Evolutionary conservation across 2,888 invertebrate genomes (phyloP), one percentile per base, ranked within the genome.

Genomic region (Latrodectus elegans): DNA sequence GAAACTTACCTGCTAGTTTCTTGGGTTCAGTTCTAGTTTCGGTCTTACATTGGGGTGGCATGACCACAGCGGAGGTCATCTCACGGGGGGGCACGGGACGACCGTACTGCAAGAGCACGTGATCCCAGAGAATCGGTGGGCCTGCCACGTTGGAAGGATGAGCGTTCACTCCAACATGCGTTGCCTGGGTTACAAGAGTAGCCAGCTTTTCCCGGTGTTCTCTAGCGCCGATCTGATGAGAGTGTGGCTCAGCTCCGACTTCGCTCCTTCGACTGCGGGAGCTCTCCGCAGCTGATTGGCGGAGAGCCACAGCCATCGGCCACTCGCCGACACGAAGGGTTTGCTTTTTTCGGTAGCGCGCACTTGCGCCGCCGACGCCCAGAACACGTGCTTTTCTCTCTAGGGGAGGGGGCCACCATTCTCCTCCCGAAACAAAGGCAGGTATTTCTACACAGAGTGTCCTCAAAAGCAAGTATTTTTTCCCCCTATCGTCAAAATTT

Each of bases 71-170:
- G 8, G 88, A 80, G 80, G 88, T 80, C 88, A 88, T 88, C 38
- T 84, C 88, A 71, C 79, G 26, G 79, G 68, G 77, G 60, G 70
- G 77, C 55, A 75, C 83, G 79, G 87, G 82, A 74, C 87, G 78
- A 26, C 88, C 88, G 88, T 84, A 88, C 84, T 84, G 88, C 88
- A 88, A 75, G 75, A 88, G 88, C 88, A 88, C 88, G 88, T 88
- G 88, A 84, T 88, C 88, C 88, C 88, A 88, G 53, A 88, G 88
- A 84, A 88, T 84, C 84, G 88, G 88, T 72, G 88, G 88, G 84
- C 88, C 88, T 83, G 88, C 88, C 88, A 88, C 88, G 84, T 79
- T 88, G 74, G 71, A 12, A 71, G 64, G 8, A 70, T 64, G 64
- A 22, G 75, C 76, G 65, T 76, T 70, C 79, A 81, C 83, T 65